These are phyloP conservation scores for Dasyurus viverrinus DNA, from an alignment of 2,113 vertebrate species.

Conservation along the genomic window DNA sequence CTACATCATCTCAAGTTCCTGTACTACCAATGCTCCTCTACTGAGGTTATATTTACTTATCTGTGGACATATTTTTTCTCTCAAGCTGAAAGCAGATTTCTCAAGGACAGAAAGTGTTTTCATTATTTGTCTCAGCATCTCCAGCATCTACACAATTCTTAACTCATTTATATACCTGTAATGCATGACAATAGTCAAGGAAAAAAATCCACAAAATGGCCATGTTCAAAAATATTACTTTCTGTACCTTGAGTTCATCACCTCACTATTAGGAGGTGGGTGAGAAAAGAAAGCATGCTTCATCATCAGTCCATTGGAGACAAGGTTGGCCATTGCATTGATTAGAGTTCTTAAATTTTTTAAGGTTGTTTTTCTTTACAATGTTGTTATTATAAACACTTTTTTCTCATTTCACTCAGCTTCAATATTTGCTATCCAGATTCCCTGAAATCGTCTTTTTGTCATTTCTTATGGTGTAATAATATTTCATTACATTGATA, in stretches of 20 bases:
- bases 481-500: not conserved
- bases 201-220: not conserved
- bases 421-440: not conserved
- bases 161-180: not conserved
- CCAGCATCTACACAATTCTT: not conserved
- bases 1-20: not conserved
- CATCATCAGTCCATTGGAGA: not conserved
- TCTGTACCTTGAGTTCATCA: not conserved
- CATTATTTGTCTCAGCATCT: not conserved
- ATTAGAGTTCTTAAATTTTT: not conserved
- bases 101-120: not conserved
- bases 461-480: not conserved
- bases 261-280: not conserved
- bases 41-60: not conserved
- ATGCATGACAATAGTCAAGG: not conserved
- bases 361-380: not conserved
- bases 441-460: not conserved
- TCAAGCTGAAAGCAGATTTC: not conserved
- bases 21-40: not conserved
- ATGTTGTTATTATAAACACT: not conserved
- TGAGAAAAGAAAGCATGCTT: not conserved
- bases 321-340: not conserved
- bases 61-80: not conserved
- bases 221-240: not conserved
- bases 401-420: not conserved